Conservation (phyloP, 2,888 invertebrate species). For the Nomada fabriciana region DNA sequence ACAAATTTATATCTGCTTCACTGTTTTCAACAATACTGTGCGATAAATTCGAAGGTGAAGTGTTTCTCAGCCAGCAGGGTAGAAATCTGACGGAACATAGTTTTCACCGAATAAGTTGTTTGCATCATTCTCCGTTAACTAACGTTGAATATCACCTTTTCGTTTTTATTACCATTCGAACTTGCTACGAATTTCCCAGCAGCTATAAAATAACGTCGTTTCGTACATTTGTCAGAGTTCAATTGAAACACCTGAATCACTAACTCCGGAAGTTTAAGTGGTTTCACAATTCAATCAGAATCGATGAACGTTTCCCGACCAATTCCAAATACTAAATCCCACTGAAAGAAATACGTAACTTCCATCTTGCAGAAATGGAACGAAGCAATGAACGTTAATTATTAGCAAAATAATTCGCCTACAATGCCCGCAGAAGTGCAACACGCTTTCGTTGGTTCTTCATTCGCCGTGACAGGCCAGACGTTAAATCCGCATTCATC, state of each 20-base stretch:
- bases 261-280: no score
- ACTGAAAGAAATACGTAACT: background rate
- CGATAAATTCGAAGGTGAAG: no score
- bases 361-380: background rate
- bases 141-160: no score
- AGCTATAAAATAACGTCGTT: no score
- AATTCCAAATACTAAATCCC: background rate
- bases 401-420: constrained; percentile 20
- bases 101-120: no score
- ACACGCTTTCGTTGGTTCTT: background rate
- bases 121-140: no score
- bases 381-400: constrained; percentile 28
- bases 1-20: background rate
- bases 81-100: background rate
- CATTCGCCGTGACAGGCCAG: background rate
- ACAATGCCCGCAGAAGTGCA: background rate
- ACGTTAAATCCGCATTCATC: constrained; percentile 32
- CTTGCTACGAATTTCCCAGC: no score
- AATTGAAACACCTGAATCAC: no score
- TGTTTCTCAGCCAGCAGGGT: background rate
- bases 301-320: background rate
- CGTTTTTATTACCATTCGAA: no score
- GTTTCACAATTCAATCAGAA: background rate
- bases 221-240: no score
- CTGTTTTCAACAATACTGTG: no score